These are phyloP conservation scores for Neocrepidodera transversa DNA, from an alignment of 2,888 invertebrate species.

Conservation along the genomic window DNA sequence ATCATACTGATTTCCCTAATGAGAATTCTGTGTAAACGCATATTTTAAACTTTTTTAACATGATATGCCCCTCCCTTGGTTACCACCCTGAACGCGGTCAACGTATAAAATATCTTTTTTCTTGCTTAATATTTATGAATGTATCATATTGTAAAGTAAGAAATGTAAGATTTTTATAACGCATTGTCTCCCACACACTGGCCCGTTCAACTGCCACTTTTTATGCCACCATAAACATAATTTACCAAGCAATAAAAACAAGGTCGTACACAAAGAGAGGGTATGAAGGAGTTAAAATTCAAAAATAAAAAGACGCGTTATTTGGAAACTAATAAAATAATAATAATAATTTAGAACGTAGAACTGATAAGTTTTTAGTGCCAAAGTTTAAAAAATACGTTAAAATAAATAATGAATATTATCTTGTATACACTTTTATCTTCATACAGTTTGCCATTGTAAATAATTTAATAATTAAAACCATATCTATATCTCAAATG, in stretches of 20 bases:
- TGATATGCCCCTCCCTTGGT: background rate
- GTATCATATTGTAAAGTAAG: constrained; percentile 33
- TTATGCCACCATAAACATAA: constrained; percentile 38
- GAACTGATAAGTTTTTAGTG: too few relatives aligned
- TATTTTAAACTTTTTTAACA: background rate
- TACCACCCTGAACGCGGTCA: background rate
- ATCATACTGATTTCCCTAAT: too few relatives aligned
- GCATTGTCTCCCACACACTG: constrained; percentile 37
- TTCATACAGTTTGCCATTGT: too few relatives aligned
- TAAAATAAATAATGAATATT: too few relatives aligned
- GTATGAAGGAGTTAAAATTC: background rate
- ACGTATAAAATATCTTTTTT: constrained; percentile 34
- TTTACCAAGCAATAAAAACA: constrained; percentile 35
- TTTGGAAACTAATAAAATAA: too few relatives aligned
- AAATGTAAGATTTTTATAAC: constrained; percentile 40
- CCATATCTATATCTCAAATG: too few relatives aligned
- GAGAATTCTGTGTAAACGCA: background rate
- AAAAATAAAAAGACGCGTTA: too few relatives aligned
- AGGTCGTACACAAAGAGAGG: background rate
- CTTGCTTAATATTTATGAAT: constrained; percentile 32
- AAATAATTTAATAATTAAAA: too few relatives aligned
- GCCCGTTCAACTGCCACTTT: constrained; percentile 34
- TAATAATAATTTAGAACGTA: too few relatives aligned
- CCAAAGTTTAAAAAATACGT: too few relatives aligned
- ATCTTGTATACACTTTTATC: too few relatives aligned